Percentiles rank a stretch among this genome's conserved stretches.
These are phyloP conservation scores for Peromyscus nudipes DNA, from an alignment of 2,797 vertebrate species.

Conservation along the genomic window DNA sequence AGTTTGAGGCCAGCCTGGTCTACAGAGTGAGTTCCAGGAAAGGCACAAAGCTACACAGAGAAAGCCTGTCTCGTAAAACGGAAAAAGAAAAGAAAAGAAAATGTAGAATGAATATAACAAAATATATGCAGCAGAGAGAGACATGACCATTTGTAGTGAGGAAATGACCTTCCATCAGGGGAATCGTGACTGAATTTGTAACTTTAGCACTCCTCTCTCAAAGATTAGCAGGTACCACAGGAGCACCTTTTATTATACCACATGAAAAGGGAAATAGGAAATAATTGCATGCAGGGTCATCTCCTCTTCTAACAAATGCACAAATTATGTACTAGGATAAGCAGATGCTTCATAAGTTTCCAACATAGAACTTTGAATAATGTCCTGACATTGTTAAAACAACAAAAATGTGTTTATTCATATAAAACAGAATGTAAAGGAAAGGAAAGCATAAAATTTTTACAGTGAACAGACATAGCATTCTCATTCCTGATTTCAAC, in stretches of 20 bases:
- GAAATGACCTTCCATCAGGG: background rate
- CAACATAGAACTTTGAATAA: background rate
- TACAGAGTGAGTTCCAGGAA: no score
- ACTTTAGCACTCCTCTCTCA: background rate
- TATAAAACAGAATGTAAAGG: background rate
- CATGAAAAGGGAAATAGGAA: background rate
- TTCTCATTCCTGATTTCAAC: background rate
- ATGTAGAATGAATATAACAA: background rate
- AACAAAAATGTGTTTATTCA: background rate
- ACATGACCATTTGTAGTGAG: background rate
- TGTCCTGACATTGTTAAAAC: background rate
- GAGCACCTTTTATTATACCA: background rate
- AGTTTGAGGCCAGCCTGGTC: no score
- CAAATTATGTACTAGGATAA: background rate
- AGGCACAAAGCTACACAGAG: no score
- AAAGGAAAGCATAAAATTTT: background rate
- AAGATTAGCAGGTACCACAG: background rate
- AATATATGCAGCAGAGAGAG: background rate
- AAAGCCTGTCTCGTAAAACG: no score
- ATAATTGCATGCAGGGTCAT: background rate
- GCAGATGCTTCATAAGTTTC: background rate
- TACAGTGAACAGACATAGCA: background rate
- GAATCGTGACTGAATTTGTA: background rate
- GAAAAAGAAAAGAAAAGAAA: no score
- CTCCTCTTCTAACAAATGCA: background rate